Base-by-base conservation (phyloP, 2,797 vertebrate genomes). In the Xyrichtys novacula region DNA sequence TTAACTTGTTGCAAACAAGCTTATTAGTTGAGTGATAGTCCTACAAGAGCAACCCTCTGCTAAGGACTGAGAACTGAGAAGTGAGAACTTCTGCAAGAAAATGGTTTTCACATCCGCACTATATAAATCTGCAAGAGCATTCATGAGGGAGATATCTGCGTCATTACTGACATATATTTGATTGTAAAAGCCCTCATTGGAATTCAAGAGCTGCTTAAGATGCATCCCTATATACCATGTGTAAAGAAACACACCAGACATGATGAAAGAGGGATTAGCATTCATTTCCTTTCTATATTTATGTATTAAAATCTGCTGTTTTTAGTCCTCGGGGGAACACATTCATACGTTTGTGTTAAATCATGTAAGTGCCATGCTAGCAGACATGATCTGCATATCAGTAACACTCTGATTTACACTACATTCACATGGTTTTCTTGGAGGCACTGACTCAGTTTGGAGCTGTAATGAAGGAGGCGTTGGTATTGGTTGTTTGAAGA, bases 401-500 rank as follows among this genome's bases (percentile, higher is more conserved):
- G 53, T 54, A 23, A 28, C 60, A 8, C 22, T 62, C 42, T 40
- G 12, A 40, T 67, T 56, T 64, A 67, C 43, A 65, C 53, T 61
- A 9, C 57, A 54, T 57, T 50, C 29, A 25, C 48, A 48, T 31
- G 52, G 60, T 63, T 84, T 68, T 72, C 78, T 73, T 70, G 25
- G 46, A 71, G 68, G 71, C 68, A 31, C 49, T 65, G 66, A 52
- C 80, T 69, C 80, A 59, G 57, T 81, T 71, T 6, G 6, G 40
- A 65, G 72, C 66, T 15, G 16, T 68, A 68, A 55, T 52, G 74
- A 69, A 1, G 28, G 58, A 40, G 64, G 66, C 73, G 32, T 43
- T 50, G 57, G 77, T 29, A 46, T 71, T 5, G 74, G 54, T 64
- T 86, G 70, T 81, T 88, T 76, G 60, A 65, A 62, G 65, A 73